Evolutionary conservation across 2,888 invertebrate genomes (phyloP), one percentile per base, ranked within the genome.

Genomic region (Halocaridina rubra): DNA sequence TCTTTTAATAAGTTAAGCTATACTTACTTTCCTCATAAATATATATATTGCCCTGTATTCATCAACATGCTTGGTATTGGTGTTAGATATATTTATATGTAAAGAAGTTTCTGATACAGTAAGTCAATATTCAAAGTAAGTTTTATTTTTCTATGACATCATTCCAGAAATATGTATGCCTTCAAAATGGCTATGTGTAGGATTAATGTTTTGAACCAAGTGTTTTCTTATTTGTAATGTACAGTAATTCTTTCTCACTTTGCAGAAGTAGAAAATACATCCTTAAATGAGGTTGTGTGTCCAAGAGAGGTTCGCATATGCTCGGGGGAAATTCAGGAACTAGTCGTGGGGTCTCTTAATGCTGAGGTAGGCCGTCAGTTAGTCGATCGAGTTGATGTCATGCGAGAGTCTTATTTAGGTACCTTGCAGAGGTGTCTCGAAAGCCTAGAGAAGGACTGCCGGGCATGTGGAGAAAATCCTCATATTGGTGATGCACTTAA

Each of bases 371-470:
- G 96, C 59, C 92, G 93, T 80, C 94, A 96, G 90, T 92, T 97
- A 77, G 94, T 95, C 39, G 93, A 94, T 85, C 96, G 96, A 16
- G 94, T 97, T 1, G 94, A 96, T 89, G 95, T 96, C 90, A 92
- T 97, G 59, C 94, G 95, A 89, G 96, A 96, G 88, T 94, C 94
- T 1, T 96, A 96, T 90, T 94, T 96, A 53, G 96, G 96, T 1
- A 96, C 96, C 0, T 90, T 97, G 59, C 95, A 96, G 89, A 92
- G 97, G 90, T 96, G 94, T 90, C 90, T 95, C 75, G 92, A 93
- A 88, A 94, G 93, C 89, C 91, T 95, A 30, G 94, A 94, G 89
- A 92, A 92, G 89, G 89, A 92, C 87, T 93, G 92, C 87, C 88
- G 88, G 22, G 93, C 93, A 30, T 90, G 92, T 22, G 93, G 93